Conservation (phyloP, 2,888 invertebrate species). For the Lepidochitona cinerea region DNA sequence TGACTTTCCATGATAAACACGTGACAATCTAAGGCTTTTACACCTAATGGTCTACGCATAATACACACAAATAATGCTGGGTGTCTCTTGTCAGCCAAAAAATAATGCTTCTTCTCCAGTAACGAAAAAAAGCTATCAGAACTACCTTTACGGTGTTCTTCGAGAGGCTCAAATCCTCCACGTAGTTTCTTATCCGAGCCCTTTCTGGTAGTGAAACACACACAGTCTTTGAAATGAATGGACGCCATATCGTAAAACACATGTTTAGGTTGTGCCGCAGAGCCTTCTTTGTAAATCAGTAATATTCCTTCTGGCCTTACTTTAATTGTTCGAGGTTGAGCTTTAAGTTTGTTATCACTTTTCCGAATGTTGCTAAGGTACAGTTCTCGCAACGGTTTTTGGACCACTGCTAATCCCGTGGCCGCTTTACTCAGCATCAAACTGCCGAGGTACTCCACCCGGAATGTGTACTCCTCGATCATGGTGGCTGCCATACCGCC, state of each 20-base stretch:
- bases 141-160: conserved; percentile 47
- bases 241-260: conserved; percentile 75
- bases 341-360: conserved; percentile 36
- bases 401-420: conserved; percentile 96
- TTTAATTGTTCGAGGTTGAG: conserved; percentile 73
- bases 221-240: conserved; percentile 69
- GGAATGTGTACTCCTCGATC: conserved; percentile 78
- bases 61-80: conserved; percentile 98
- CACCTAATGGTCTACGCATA: conserved; percentile 93
- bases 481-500: conserved; percentile 6
- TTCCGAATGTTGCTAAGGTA: conserved; percentile 90
- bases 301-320: conserved; percentile 90
- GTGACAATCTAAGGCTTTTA: conserved; percentile 98
- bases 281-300: conserved; percentile 94
- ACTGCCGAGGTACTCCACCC: conserved; percentile 96
- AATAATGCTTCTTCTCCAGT: conserved; percentile 95
- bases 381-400: conserved; percentile 94
- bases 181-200: conserved; percentile 71
- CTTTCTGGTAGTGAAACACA: conserved; percentile 57
- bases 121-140: conserved; percentile 81
- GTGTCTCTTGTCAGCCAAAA: conserved; percentile 91
- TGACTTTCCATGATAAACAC: conserved; percentile 91
- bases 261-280: conserved; percentile 90
- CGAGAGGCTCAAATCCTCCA: conserved; percentile 80
- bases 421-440: conserved; percentile 97